Base-by-base conservation (phyloP, 2,113 vertebrate species). In the Tauraco erythrolophus region DNA sequence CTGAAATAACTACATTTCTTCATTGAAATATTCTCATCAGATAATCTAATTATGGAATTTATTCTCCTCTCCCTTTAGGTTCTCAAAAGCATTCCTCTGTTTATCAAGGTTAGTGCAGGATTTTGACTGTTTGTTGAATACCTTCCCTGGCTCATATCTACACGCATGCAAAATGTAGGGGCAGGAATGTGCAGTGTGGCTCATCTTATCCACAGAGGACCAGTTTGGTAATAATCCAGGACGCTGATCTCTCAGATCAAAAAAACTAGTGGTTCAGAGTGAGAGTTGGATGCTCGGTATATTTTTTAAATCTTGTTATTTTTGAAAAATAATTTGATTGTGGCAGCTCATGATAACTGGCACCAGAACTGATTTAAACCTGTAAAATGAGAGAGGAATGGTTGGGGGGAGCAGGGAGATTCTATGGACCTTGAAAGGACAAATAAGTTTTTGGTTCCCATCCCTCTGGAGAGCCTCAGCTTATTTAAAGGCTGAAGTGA, bases 401-500 rank as follows among this genome's bases (percentile, higher is more conserved):
- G 3, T 3, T 24, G 8, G 11, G 30, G 5, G 4, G 14, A 8
- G 11, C 4, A 14, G 9, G 23, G 14, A 92, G 19, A 23, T 54
- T 65, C 72, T 86, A 37, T 64, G 39, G 30, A 81, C 43, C 33
- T 89, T 87, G 76, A 82, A 87, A 93, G 50, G 56, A 66, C 54
- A 76, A 78, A 9, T 19, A 72, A 56, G 39, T 41, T 89, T 89
- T 84, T 35, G 4, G 33, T 79, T 91, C 43, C 39, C 18, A 43
- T 84, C 12, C 27, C 39, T 78, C 48, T 82, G 56, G 92, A 64
- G 56, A 81, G 2, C 17, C n/a, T 11, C 48, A 75, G 51, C 39
- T 95, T 78, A 35, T 78, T 94, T 62, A 84, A 89, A 95, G 53
- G 39, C 77, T 91, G 53, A 33, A 76, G 48, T 35, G 65, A 94